Evolutionary conservation across 1,140 invertebrate species (phyloP).

Genomic region (Papilio machaon): DNA sequence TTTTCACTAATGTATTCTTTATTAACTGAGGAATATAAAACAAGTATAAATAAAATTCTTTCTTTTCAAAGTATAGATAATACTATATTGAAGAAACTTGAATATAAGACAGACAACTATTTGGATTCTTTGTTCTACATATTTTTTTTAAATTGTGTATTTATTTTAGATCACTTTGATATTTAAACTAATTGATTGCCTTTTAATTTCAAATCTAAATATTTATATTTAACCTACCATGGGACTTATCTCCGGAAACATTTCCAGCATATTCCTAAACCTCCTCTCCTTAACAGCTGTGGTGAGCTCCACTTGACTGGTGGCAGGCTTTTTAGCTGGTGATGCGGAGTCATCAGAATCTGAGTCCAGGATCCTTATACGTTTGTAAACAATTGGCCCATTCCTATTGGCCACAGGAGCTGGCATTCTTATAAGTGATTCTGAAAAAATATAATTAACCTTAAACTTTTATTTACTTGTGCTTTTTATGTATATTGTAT

Average conservation of each 20-base stretch:
- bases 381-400: conserved; percentile 68
- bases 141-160: too few relatives aligned
- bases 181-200: background rate
- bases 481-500: background rate
- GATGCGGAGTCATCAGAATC: conserved; percentile 73
- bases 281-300: conserved; percentile 73
- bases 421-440: conserved; percentile 62
- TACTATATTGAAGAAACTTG: background rate
- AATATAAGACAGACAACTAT: background rate
- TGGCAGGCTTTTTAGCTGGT: conserved; percentile 66
- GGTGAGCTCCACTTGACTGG: conserved; percentile 57
- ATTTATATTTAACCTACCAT: conserved; percentile 57
- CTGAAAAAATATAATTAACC: conserved; percentile 45
- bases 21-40: conserved; percentile 65
- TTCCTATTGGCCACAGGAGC: conserved; percentile 59
- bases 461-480: background rate
- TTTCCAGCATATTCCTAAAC: conserved; percentile 79
- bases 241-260: conserved; percentile 78
- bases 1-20: conserved; percentile 72
- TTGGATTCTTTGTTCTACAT: too few relatives aligned
- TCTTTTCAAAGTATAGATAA: background rate
- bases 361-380: conserved; percentile 72
- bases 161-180: too few relatives aligned
- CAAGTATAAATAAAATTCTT: conserved; percentile 10
- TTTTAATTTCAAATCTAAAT: conserved; percentile 17